Base-by-base conservation (phyloP, 2,797 vertebrate genomes). In the Crocidura indochinensis region DNA sequence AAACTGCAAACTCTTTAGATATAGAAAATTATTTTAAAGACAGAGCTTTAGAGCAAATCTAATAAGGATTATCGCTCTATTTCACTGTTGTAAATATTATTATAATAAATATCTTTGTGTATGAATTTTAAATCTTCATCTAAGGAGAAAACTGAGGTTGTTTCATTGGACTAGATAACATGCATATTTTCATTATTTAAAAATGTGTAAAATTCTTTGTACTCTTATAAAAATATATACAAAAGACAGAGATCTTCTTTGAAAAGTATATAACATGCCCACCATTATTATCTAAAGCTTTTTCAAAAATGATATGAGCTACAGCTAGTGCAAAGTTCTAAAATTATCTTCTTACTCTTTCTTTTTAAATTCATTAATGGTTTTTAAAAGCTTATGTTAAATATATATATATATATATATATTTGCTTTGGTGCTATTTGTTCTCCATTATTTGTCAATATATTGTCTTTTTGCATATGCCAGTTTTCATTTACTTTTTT, bases 401-500 rank as follows among this genome's bases (percentile, higher is more conserved):
- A n/a, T 64, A 27, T 75, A 84, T 82, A 51, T 9, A 51, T 51
- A 9, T 14, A 51, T 14, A 51, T 14, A 51, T 4, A 51, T 87
- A 38, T 38, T 77, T 82, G 38, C 10, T 22, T 87, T 64, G 6
- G 6, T 74, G 15, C 27, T 19, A 0, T 64, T 67, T 20, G 20
- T 6, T 69, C 27, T 74, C 14, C 14, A 7, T 79, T n/a, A 73
- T 73, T 82, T 79, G 60, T 64, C 17, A 77, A 31, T 77, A 46
- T 20, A 26, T 84, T 94, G 26, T 29, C 11, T 73, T 51, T 89
- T 17, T 53, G 15, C n/a, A 27, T 26, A 3, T 81, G 22, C 49
- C 86, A 7, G 49, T 86, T 2, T 87, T 94, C 46, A 92, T 75
- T 47, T 87, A 64, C 51, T 64, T 79, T 84, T 79, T n/a, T 64